phyloP scores from a whole-genome alignment of 2,113 vertebrate species.

The Mugil cephalus region DNA sequence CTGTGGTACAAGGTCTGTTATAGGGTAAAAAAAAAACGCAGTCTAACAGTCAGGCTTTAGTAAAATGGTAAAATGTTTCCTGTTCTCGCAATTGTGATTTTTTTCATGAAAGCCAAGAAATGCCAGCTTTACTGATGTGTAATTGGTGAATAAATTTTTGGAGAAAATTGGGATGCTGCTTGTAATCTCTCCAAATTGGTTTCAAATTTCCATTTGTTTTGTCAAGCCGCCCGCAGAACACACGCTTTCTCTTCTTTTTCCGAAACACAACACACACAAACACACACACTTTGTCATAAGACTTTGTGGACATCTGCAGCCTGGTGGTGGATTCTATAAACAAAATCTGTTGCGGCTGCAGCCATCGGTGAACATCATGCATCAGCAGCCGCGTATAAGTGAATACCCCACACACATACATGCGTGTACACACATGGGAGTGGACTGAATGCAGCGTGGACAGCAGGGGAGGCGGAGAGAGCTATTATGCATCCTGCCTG shows the following conservation, averaged over 20 bases:
- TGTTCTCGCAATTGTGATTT: slow-evolving; percentile 44
- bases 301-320: slow-evolving; percentile 61
- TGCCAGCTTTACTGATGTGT: slow-evolving; percentile 37
- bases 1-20: not conserved
- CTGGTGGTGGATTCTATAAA: slow-evolving; percentile 60
- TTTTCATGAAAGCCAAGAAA: slow-evolving; percentile 42
- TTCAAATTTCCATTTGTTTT: slow-evolving; percentile 71
- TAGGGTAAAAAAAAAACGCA: not conserved
- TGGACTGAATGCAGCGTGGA: slow-evolving; percentile 38
- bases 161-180: slow-evolving; percentile 55
- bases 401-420: slow-evolving; percentile 32
- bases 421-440: slow-evolving; percentile 15
- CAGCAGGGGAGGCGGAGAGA: slow-evolving; percentile 59
- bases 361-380: slow-evolving; percentile 38
- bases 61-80: slow-evolving; percentile 29
- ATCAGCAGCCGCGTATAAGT: slow-evolving; percentile 55
- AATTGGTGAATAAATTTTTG: slow-evolving; percentile 62
- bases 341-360: slow-evolving; percentile 59
- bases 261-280: slow-evolving; percentile 3
- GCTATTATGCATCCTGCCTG: slow-evolving; percentile 45
- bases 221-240: slow-evolving; percentile 56
- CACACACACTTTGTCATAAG: slow-evolving; percentile 12
- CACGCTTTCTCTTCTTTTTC: slow-evolving; percentile 28
- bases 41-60: slow-evolving; percentile 33
- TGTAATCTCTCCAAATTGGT: slow-evolving; percentile 62